These are phyloP conservation scores for Scolopax rusticola DNA, from an alignment of 2,797 vertebrate genomes.

Conservation along the genomic window DNA sequence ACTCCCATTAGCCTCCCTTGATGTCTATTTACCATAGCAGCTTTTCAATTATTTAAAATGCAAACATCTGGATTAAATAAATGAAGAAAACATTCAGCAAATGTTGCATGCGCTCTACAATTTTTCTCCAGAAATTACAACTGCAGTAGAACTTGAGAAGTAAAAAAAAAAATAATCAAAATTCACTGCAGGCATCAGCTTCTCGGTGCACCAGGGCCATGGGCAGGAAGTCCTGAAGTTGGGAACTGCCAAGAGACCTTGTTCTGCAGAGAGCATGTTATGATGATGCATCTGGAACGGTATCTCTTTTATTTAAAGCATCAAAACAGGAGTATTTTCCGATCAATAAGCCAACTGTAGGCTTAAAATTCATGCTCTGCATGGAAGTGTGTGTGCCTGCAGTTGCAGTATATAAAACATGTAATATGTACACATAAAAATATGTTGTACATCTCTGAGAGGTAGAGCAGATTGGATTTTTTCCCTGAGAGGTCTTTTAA, in stretches of 20 bases:
- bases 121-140: not conserved
- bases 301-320: not conserved
- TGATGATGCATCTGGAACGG: not conserved
- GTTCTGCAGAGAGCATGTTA: not conserved
- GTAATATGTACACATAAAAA: not conserved
- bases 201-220: not conserved
- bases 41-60: conserved; percentile 72
- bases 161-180: not conserved
- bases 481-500: not conserved
- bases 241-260: not conserved
- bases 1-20: conserved; percentile 66
- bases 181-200: not conserved
- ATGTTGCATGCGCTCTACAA: not conserved
- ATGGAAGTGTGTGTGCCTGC: not conserved
- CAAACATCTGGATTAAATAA: conserved; percentile 73
- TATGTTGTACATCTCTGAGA: not conserved
- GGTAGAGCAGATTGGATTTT: not conserved
- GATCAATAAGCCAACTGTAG: not conserved
- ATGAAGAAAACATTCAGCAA: conserved; percentile 45
- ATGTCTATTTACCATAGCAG: conserved; percentile 63
- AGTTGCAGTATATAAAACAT: not conserved
- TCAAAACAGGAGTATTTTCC: not conserved
- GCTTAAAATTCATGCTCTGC: not conserved
- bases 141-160: not conserved
- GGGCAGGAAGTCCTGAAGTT: not conserved